phyloP scores from a whole-genome alignment of 2,888 invertebrate species.

The Labia minor region DNA sequence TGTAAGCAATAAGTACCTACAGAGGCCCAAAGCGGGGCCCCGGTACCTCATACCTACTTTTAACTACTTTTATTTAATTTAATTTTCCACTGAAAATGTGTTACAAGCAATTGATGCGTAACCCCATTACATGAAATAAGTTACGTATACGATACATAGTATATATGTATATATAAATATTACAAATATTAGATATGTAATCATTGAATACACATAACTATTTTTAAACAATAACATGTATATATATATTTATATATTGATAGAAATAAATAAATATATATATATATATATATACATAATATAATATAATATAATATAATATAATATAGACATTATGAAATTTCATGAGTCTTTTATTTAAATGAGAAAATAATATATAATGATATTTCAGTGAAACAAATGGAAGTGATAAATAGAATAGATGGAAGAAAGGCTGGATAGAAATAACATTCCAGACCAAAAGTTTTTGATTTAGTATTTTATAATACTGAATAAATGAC shows the following conservation, averaged over 20 bases:
- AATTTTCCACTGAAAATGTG: not conserved
- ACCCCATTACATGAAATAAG: not conserved
- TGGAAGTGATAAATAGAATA: not conserved
- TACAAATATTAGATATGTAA: not conserved
- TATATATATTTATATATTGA: conserved; percentile 13
- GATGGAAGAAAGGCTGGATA: not conserved
- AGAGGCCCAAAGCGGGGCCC: not conserved
- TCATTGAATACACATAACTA: not conserved
- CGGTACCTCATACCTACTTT: not conserved
- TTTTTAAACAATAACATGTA: not conserved
- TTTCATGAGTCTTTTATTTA: conserved; percentile 26
- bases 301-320: not conserved
- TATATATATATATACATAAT: too few relatives aligned
- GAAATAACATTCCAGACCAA: not conserved
- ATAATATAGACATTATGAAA: conserved; percentile 27
- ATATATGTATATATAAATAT: not conserved
- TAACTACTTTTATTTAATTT: not conserved
- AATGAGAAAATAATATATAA: conserved; percentile 13
- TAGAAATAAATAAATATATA: too few relatives aligned
- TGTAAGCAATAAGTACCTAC: not conserved
- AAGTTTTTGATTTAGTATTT: not conserved
- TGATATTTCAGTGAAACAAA: not conserved
- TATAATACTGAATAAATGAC: not conserved
- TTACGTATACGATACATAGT: not conserved
- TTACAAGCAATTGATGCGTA: not conserved